Percentiles rank a stretch among this genome's conserved stretches.
Conservation (phyloP, 2,113 vertebrate species). For the Percopsis transmontana region DNA sequence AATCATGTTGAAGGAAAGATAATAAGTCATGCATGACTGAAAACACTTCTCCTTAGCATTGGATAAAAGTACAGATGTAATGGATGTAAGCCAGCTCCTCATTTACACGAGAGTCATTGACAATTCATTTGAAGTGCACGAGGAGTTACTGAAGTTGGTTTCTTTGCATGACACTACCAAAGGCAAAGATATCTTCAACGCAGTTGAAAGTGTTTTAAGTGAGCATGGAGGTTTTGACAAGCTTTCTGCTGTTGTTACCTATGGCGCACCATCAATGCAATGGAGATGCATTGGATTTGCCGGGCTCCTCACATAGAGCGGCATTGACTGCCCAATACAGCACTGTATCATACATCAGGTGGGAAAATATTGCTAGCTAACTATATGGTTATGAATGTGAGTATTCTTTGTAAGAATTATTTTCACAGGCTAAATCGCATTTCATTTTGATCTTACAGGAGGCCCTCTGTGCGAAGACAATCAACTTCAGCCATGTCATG, state of each 20-base stretch:
- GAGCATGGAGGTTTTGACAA: slow-evolving; percentile 24
- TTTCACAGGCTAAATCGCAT: background rate
- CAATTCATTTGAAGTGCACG: slow-evolving; percentile 14
- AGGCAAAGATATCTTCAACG: slow-evolving; percentile 9
- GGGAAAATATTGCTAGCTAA: background rate
- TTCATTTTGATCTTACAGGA: slow-evolving; percentile 7
- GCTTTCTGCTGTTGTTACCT: slow-evolving; percentile 21
- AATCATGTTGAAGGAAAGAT: background rate
- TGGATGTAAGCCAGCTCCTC: slow-evolving; percentile 20
- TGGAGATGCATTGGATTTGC: slow-evolving; percentile 18
- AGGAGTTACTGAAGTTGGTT: slow-evolving; percentile 22
- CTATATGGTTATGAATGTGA: background rate
- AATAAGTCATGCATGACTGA: slow-evolving; percentile 4
- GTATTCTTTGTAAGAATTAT: background rate
- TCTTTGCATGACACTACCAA: slow-evolving; percentile 11
- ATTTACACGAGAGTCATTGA: slow-evolving; percentile 17
- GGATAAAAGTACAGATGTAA: slow-evolving; percentile 20
- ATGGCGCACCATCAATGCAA: slow-evolving; percentile 14
- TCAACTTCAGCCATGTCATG: slow-evolving; percentile 27
- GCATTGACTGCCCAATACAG: slow-evolving; percentile 3
- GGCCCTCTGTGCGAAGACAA: slow-evolving; percentile 14
- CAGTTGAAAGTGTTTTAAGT: slow-evolving; percentile 10
- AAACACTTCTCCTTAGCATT: slow-evolving; percentile 25
- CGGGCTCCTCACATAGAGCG: slow-evolving; percentile 7
- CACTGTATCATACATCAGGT: slow-evolving; percentile 12